Percentiles rank a stretch among this genome's conserved stretches.
phyloP scores from a whole-genome alignment of 2,113 vertebrate genomes.

The Myiozetetes cayanensis region DNA sequence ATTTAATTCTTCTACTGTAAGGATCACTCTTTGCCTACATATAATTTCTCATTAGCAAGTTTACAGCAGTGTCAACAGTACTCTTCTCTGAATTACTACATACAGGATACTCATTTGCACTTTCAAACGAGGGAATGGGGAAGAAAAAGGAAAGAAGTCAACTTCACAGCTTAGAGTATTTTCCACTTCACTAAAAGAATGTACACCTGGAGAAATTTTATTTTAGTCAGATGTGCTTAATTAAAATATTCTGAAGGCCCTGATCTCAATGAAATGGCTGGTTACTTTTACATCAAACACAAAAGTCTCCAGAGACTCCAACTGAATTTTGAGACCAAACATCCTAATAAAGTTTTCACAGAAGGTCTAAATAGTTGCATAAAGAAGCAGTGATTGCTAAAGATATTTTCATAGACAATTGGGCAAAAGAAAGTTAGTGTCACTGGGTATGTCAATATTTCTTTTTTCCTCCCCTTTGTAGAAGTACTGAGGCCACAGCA shows the following conservation, averaged over 20 bases:
- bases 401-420: neutral
- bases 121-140: neutral
- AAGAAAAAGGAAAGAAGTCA: neutral
- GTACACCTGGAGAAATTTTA: neutral
- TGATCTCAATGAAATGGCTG: neutral
- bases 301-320: neutral
- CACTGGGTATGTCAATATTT: neutral
- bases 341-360: neutral
- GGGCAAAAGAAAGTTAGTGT: neutral
- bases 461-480: neutral
- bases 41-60: neutral
- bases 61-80: neutral
- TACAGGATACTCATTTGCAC: neutral
- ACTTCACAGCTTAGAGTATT: neutral
- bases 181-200: neutral
- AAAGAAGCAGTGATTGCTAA: neutral
- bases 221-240: neutral
- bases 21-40: neutral
- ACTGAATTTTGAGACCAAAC: neutral
- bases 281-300: neutral
- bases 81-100: neutral
- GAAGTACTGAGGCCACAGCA: neutral
- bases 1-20: neutral
- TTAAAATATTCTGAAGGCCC: neutral
- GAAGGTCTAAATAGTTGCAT: neutral